Percentiles rank a stretch among this genome's conserved stretches.
Evolutionary conservation across 2,113 vertebrate genomes (phyloP).

Genomic region (Nettapus auritus): DNA sequence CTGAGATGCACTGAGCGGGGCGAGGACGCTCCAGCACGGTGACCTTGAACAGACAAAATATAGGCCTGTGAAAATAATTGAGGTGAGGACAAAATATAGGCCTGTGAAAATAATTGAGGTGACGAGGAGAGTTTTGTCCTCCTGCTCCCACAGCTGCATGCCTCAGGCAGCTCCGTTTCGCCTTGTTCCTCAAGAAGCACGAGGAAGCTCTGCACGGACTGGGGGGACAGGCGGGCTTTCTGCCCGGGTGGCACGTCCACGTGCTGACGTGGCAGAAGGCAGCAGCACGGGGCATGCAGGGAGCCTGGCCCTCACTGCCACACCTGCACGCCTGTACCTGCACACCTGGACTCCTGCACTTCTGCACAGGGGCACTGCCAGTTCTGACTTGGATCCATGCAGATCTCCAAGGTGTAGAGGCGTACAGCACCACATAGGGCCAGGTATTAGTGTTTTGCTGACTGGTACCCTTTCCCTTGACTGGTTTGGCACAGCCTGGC

Average conservation of each 20-base stretch:
- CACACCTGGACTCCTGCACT: not conserved
- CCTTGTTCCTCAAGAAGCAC: not conserved
- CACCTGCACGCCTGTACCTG: too few species aligned
- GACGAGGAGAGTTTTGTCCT: not conserved
- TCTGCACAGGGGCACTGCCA: not conserved
- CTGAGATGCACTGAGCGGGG: rapidly evolving
- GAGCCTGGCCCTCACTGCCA: too few species aligned
- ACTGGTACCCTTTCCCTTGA: rapidly evolving
- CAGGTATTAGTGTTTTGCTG: rapidly evolving
- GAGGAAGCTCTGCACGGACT: rapidly evolving
- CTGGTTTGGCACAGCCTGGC: rapidly evolving
- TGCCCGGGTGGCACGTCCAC: rapidly evolving
- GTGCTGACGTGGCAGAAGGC: rapidly evolving
- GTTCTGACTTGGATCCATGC: not conserved
- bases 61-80: not conserved
- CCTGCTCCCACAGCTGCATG: not conserved
- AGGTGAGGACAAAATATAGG: not conserved
- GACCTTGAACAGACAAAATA: not conserved
- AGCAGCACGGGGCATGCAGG: too few species aligned
- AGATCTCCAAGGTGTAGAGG: not conserved
- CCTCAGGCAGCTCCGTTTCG: not conserved
- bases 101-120: not conserved
- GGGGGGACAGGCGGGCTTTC: not conserved
- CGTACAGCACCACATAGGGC: rapidly evolving
- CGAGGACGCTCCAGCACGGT: not conserved